phyloP scores from a whole-genome alignment of 2,113 vertebrate genomes.

The Catharus fuscescens region DNA sequence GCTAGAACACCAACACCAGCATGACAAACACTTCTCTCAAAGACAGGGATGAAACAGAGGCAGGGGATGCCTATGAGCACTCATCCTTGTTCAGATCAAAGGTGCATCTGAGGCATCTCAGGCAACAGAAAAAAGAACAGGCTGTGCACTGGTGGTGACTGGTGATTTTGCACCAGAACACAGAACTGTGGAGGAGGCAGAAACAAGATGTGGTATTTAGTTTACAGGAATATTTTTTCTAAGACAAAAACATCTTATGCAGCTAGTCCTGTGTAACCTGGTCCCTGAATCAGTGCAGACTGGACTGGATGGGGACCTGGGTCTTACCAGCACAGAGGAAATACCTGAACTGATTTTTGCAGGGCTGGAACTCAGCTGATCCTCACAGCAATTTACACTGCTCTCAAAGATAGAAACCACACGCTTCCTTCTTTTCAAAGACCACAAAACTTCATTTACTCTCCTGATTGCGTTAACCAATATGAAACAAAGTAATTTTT shows the following conservation, averaged over 20 bases:
- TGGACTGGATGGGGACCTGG: neutral
- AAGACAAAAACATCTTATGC: neutral
- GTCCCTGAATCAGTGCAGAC: neutral
- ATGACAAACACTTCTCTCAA: neutral
- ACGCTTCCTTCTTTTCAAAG: neutral
- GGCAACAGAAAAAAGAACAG: neutral
- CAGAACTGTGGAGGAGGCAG: neutral
- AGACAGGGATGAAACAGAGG: neutral
- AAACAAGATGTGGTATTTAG: neutral
- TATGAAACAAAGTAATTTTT: conserved; percentile 80
- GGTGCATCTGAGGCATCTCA: neutral
- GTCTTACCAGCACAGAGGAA: neutral
- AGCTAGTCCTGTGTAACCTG: neutral
- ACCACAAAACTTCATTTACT: conserved; percentile 62
- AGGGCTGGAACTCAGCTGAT: neutral
- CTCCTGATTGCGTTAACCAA: conserved; percentile 69
- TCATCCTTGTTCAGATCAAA: neutral
- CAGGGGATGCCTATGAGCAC: neutral
- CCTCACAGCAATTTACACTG: neutral
- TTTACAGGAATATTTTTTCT: neutral
- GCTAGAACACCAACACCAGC: neutral
- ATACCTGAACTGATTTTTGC: neutral
- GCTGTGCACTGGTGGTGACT: neutral
- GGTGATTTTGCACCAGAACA: neutral
- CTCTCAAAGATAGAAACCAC: neutral